These are phyloP conservation scores for Pseudochromis fuscus DNA, from an alignment of 2,797 vertebrate genomes.

Conservation along the genomic window DNA sequence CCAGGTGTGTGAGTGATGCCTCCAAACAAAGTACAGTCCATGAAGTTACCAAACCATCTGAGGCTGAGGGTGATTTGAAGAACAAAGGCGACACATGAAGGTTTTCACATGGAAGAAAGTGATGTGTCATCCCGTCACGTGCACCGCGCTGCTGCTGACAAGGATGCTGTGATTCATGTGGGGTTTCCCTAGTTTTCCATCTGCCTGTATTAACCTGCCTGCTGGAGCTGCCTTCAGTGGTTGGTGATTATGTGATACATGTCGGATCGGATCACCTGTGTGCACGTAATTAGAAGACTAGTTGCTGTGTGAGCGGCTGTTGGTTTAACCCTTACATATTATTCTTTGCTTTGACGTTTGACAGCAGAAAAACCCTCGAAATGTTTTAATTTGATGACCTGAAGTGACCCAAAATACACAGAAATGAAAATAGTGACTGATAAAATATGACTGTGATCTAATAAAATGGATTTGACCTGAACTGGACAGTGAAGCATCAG, in stretches of 20 bases:
- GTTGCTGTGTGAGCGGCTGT: neutral
- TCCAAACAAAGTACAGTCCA: neutral
- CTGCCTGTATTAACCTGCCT: constrained; percentile 16
- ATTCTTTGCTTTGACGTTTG: too few relatives aligned
- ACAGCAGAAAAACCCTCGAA: too few relatives aligned
- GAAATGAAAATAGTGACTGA: too few relatives aligned
- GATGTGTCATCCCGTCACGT: constrained; percentile 24
- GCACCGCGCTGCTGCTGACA: neutral
- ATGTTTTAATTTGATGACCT: too few relatives aligned
- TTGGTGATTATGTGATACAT: neutral
- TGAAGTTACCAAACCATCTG: neutral
- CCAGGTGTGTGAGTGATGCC: constrained; percentile 16
- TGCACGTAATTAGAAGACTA: constrained; percentile 32
- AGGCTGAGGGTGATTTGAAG: constrained; percentile 11
- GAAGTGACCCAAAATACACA: too few relatives aligned
- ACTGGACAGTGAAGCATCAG: too few relatives aligned
- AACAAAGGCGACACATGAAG: constrained; percentile 15
- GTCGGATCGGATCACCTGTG: constrained; percentile 5
- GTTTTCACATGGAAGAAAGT: constrained; percentile 21
- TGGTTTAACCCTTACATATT: too few relatives aligned
- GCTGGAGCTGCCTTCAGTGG: neutral
- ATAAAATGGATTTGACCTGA: too few relatives aligned
- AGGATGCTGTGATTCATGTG: constrained; percentile 57
- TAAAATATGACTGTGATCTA: too few relatives aligned
- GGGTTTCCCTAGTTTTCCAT: constrained; percentile 65